Base-by-base conservation (phyloP, 2,113 vertebrate species). In the Mustela nigripes region DNA sequence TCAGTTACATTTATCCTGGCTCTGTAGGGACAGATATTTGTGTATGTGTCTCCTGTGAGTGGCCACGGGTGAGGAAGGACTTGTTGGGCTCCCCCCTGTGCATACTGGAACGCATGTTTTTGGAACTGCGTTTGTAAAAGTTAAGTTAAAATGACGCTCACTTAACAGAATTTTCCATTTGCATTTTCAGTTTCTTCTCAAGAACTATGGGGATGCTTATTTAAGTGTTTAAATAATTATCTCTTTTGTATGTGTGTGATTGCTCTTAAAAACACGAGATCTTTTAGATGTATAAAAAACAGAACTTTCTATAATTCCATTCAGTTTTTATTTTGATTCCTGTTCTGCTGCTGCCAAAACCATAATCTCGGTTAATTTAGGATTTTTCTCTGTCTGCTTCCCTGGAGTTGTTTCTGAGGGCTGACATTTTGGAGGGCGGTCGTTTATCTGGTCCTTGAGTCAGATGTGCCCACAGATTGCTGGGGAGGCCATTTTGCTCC, bases 131-230 rank as follows among this genome's bases (percentile, higher is more conserved):
- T 19, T 74, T 83, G 45, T 56, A 48, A 45, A 93, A 39, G 8
- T 67, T 74, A 89, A 91, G 2, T 94, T 78, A 53, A 82, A 91
- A 11, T 96, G 62, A 74, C 60, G 65, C 69, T 62, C 31, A 84
- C 67, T 65, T 85, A 53, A 45, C 88, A 58, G 31, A 36, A 67
- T 74, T 80, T 92, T 94, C 2, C 3, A 26, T 39, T 78, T 91
- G 36, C 11, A 36, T 73, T 91, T 91, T 80, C 53, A 83, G 31
- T 84, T 93, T 93, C 78, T 58, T 76, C 14, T 65, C 60, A 60
- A 73, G 76, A 45, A 92, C 24, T 62, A 31, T 78, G n/a, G 53
- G 19, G 33, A 87, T 85, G 93, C 71, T 85, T 63, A 63, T n/a
- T 71, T 53, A 74, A 81, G 31, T 67, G 7, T 92, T 90, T 91